Percentiles rank a stretch among this genome's conserved stretches.
Conservation (phyloP, 2,797 vertebrate genomes). For the Chrysocyon brachyurus region DNA sequence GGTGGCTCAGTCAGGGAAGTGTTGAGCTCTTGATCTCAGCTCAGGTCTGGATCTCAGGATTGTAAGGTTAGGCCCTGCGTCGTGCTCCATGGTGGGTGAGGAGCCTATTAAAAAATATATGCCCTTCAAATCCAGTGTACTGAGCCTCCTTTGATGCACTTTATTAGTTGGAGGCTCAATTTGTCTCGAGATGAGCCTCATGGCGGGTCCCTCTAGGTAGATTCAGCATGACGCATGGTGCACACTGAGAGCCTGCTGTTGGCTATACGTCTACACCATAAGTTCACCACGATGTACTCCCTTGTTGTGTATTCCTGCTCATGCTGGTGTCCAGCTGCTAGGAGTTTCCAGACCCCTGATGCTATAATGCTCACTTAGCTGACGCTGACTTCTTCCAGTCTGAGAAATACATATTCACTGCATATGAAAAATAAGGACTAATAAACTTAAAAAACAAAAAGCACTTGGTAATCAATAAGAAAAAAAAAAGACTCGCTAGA, state of each 20-base stretch:
- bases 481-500: neutral
- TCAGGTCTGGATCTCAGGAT: neutral
- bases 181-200: neutral
- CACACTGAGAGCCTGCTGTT: neutral
- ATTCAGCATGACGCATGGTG: neutral
- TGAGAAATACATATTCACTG: neutral
- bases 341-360: neutral
- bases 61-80: neutral
- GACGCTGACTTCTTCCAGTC: neutral
- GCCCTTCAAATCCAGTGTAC: neutral
- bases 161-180: neutral
- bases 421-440: neutral
- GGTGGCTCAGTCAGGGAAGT: neutral
- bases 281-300: neutral
- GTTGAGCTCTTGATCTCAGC: neutral
- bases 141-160: neutral
- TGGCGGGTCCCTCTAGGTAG: neutral
- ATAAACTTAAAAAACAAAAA: constrained; percentile 37
- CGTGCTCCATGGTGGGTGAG: neutral
- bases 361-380: neutral
- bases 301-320: neutral
- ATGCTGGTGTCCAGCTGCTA: neutral
- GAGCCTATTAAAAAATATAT: neutral
- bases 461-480: neutral
- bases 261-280: neutral